Percentiles rank a stretch among this genome's conserved stretches.
These are phyloP conservation scores for Anoplolepis gracilipes DNA, from an alignment of 1,140 invertebrate species.

Conservation along the genomic window DNA sequence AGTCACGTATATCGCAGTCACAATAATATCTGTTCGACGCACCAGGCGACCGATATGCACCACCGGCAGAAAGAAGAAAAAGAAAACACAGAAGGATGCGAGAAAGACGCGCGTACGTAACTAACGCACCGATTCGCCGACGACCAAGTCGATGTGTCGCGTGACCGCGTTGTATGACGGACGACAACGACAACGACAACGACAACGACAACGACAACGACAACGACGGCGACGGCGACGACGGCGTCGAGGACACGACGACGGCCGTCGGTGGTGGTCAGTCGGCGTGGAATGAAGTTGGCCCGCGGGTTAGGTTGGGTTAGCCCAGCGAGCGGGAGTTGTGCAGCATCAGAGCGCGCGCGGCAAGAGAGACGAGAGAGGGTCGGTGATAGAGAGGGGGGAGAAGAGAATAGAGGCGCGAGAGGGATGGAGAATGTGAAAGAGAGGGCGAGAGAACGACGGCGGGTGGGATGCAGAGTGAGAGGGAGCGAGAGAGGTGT, in stretches of 20 bases:
- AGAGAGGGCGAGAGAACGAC: slow-evolving; percentile 19
- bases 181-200: slow-evolving; percentile 38
- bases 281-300: slow-evolving; percentile 86
- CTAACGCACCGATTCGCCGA: slow-evolving; percentile 8
- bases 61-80: slow-evolving; percentile 9
- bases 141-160: slow-evolving; percentile 57
- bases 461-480: slow-evolving; percentile 16
- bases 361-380: slow-evolving; percentile 68
- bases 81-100: background rate
- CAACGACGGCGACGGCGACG: slow-evolving; percentile 51
- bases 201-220: slow-evolving; percentile 59
- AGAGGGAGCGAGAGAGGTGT: slow-evolving; percentile 69
- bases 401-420: slow-evolving; percentile 60
- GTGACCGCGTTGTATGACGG: slow-evolving; percentile 69
- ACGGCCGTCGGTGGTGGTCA: slow-evolving; percentile 86
- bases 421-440: slow-evolving; percentile 61
- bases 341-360: slow-evolving; percentile 81
- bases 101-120: slow-evolving; percentile 45
- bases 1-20: slow-evolving; percentile 47
- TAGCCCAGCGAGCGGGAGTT: slow-evolving; percentile 78
- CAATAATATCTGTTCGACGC: slow-evolving; percentile 38
- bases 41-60: slow-evolving; percentile 25
- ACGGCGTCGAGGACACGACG: slow-evolving; percentile 77
- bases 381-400: slow-evolving; percentile 66
- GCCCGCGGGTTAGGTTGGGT: slow-evolving; percentile 84